phyloP scores from a whole-genome alignment of 2,797 vertebrate genomes.

The Lagodon rhomboides region DNA sequence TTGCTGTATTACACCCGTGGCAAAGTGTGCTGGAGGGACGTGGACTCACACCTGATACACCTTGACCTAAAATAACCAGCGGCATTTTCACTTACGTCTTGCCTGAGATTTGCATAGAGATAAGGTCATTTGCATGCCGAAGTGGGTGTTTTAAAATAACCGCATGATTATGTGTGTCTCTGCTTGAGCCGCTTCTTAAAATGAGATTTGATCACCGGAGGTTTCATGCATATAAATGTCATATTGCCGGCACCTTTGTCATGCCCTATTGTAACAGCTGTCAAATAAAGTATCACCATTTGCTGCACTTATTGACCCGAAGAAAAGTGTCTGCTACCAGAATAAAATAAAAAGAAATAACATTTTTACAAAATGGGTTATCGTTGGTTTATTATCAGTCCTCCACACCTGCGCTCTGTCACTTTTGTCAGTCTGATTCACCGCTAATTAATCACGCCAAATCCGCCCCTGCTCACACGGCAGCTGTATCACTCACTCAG shows the following conservation, averaged over 20 bases:
- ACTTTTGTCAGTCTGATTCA: slow-evolving; percentile 54
- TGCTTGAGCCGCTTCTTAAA: slow-evolving; percentile 5
- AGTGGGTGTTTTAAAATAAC: slow-evolving; percentile 23
- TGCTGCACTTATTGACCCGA: background rate
- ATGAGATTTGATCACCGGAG: slow-evolving; percentile 12
- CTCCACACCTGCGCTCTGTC: slow-evolving; percentile 51
- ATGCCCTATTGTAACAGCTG: slow-evolving; percentile 1
- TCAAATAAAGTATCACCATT: background rate
- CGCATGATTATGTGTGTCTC: background rate
- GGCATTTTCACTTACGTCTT: background rate
- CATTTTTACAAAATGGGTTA: background rate
- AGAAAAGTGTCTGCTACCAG: background rate
- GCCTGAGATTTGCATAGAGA: slow-evolving; percentile 9
- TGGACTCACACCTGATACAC: slow-evolving; percentile 21
- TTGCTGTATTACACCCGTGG: slow-evolving; percentile 1
- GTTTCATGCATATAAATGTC: background rate
- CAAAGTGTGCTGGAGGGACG: background rate
- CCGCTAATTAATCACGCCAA: slow-evolving; percentile 63
- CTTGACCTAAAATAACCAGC: slow-evolving; percentile 30
- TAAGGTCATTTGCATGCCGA: slow-evolving; percentile 23
- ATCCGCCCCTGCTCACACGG: slow-evolving; percentile 24
- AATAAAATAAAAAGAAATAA: background rate
- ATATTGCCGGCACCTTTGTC: background rate
- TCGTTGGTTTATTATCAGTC: slow-evolving; percentile 14
- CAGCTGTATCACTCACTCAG: slow-evolving; percentile 42